Evolutionary conservation across 2,797 vertebrate genomes (phyloP), one percentile per base, ranked within the genome.

Genomic region (Chelonia mydas): DNA sequence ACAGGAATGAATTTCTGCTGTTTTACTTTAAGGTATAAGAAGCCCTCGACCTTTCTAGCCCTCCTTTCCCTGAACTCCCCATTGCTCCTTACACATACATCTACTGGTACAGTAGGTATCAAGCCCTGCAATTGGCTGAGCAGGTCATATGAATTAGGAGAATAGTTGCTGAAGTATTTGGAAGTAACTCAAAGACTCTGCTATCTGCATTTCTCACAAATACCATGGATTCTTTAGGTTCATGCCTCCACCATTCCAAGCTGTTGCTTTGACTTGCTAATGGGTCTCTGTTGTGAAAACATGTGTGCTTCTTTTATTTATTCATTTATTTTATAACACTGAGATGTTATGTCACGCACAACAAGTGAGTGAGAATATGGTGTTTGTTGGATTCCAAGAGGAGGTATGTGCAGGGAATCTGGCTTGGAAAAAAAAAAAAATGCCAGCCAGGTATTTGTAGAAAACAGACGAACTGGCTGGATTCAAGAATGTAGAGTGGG

Each of bases 161-260:
- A 92, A 54, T 55, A 84, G 94, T 92, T 95, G 91, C 89, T 0
- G 3, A 93, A 94, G 95, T 95, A 95, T 97, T 97, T 97, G 93
- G 94, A 97, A 97, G 94, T 94, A 95, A 97, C 89, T 92, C 50
- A 95, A 95, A 97, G 92, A n/a, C 33, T 94, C 89, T 93, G 54
- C 91, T 97, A 96, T 96, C 91, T 95, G 85, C 94, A 90, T 97
- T 96, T 97, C 91, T 96, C 93, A 94, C 80, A 95, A 97, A 97
- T 97, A 90, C 96, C 95, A 92, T 83, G 90, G 88, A 98, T 98
- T 96, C 96, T 83, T 95, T 96, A 94, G 2, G 31, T 94, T 92
- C 90, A 92, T 96, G 96, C 87, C 90, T 95, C 92, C 90, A 95
- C 78, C 89, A 90, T 97, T 97, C 87, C 95, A 90, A 93, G 85